Conservation (phyloP, 2,113 vertebrate genomes). For the Gymnocephalus cernua region DNA sequence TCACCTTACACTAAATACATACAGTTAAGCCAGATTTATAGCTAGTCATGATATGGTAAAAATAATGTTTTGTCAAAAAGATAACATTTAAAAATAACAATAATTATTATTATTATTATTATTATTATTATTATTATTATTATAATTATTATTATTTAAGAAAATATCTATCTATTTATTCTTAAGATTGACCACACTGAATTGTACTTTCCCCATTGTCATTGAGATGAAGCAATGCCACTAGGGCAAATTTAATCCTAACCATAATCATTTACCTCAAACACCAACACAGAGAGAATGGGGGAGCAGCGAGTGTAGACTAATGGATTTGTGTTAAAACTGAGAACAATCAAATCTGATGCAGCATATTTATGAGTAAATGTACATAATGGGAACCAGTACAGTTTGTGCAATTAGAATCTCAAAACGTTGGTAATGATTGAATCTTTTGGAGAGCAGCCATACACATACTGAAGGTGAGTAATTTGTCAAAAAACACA, state of each 20-base stretch:
- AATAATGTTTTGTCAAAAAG: too few relatives aligned
- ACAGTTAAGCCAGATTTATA: neutral
- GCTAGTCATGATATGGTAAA: neutral
- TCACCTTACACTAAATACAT: constrained; percentile 11
- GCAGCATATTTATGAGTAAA: neutral
- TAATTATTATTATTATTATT: too few relatives aligned
- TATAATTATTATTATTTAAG: too few relatives aligned
- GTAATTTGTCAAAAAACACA: neutral
- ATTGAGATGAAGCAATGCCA: constrained; percentile 13
- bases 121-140: too few relatives aligned
- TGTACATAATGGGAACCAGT: neutral
- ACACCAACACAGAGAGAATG: constrained; percentile 7
- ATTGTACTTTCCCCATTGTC: neutral
- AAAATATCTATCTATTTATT: neutral
- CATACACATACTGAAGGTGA: neutral
- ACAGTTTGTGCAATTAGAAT: neutral
- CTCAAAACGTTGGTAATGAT: neutral
- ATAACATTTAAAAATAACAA: too few relatives aligned
- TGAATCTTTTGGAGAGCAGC: constrained; percentile 1
- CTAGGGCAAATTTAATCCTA: neutral
- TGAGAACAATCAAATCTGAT: constrained; percentile 16
- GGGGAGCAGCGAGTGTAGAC: neutral
- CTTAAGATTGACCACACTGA: neutral
- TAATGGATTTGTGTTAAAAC: constrained; percentile 26
- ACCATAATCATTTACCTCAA: constrained; percentile 6